These are phyloP conservation scores for Sycobia sp. DNA, from an alignment of 1,140 invertebrate genomes.

Conservation along the genomic window DNA sequence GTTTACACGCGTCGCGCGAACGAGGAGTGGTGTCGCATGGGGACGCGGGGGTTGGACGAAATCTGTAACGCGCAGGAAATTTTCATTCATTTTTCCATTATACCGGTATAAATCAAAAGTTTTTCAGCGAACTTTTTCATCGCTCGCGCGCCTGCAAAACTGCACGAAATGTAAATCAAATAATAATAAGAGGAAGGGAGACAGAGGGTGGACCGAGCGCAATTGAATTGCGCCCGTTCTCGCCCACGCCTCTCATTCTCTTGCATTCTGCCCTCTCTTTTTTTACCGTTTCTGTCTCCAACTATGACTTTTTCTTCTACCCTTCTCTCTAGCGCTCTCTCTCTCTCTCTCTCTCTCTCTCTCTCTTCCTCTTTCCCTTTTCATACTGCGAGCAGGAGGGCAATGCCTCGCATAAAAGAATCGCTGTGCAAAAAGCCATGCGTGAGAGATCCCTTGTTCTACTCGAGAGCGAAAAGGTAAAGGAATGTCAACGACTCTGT, in stretches of 20 bases:
- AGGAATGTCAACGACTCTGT: too few relatives aligned
- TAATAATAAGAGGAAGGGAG: slow-evolving; percentile 21
- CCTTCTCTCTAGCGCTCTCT: too few relatives aligned
- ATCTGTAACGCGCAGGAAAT: not conserved
- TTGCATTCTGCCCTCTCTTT: not conserved
- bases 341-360: too few relatives aligned
- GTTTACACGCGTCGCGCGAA: slow-evolving; percentile 19
- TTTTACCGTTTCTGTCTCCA: too few relatives aligned
- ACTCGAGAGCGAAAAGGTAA: not conserved
- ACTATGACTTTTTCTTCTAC: too few relatives aligned
- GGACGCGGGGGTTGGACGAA: too few relatives aligned
- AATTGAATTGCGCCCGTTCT: slow-evolving; percentile 4
- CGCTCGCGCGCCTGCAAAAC: not conserved
- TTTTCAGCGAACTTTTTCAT: slow-evolving; percentile 26
- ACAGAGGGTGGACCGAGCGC: not conserved
- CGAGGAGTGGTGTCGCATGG: too few relatives aligned
- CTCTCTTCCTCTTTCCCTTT: slow-evolving; percentile 13
- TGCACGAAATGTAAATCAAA: slow-evolving; percentile 32
- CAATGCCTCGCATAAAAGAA: slow-evolving; percentile 18
- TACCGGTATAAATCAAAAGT: slow-evolving; percentile 28
- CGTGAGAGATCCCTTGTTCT: slow-evolving; percentile 2
- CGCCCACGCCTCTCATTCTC: slow-evolving; percentile 24
- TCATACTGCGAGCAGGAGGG: slow-evolving; percentile 7
- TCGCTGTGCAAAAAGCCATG: slow-evolving; percentile 11
- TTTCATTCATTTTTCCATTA: slow-evolving; percentile 35